Evolutionary conservation across 2,797 vertebrate species (phyloP).

Genomic region (Xiphorhynchus erythropygius): DNA sequence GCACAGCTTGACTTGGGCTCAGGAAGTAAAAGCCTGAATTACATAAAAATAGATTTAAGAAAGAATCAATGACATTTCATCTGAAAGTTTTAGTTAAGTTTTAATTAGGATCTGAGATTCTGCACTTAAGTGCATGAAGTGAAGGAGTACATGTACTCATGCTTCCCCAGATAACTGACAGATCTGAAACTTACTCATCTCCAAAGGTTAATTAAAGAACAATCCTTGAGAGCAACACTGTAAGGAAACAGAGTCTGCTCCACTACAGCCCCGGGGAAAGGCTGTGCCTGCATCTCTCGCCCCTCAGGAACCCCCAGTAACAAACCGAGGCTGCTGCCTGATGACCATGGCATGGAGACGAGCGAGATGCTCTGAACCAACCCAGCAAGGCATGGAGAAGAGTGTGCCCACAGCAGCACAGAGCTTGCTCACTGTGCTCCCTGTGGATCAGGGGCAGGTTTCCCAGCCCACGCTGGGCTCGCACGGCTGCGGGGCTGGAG

Average conservation of each 20-base stretch:
- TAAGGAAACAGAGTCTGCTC: neutral
- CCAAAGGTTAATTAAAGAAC: slow-evolving; percentile 58
- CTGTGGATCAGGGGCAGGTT: neutral
- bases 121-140: slow-evolving; percentile 25
- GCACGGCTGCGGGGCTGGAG: neutral
- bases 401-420: neutral
- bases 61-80: slow-evolving; percentile 64
- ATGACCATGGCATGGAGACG: rapidly evolving
- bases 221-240: neutral
- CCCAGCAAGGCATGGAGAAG: neutral
- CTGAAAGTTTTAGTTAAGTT: slow-evolving; percentile 53
- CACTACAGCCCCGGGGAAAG: neutral
- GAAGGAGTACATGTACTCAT: slow-evolving; percentile 21
- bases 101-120: slow-evolving; percentile 58
- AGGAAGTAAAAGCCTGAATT: slow-evolving; percentile 29
- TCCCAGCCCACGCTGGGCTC: neutral
- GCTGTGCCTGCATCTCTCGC: neutral
- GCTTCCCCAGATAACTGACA: slow-evolving; percentile 53
- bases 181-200: slow-evolving; percentile 46
- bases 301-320: neutral
- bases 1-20: slow-evolving; percentile 44
- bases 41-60: slow-evolving; percentile 54
- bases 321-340: neutral
- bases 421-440: neutral
- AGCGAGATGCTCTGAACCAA: neutral